phyloP scores from a whole-genome alignment of 2,888 invertebrate species.

The Endomychus coccineus region DNA sequence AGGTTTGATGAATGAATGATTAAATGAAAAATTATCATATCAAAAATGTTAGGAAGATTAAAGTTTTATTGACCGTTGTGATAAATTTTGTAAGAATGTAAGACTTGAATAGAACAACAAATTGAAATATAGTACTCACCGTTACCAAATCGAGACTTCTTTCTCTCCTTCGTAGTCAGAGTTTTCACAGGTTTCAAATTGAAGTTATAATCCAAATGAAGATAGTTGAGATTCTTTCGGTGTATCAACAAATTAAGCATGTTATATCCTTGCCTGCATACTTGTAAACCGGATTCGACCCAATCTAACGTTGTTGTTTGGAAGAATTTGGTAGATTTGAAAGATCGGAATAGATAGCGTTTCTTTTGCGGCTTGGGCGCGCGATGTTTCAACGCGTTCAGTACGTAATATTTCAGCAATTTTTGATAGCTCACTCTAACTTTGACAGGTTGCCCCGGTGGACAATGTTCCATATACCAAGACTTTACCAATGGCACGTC shows the following conservation, averaged over 20 bases:
- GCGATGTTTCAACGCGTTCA: slow-evolving; percentile 95
- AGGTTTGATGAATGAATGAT: too few relatives aligned
- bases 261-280: slow-evolving; percentile 98
- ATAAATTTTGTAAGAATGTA: too few relatives aligned
- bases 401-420: slow-evolving; percentile 93
- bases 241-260: slow-evolving; percentile 99
- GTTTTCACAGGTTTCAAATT: slow-evolving; percentile 99
- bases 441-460: slow-evolving; percentile 96
- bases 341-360: slow-evolving; percentile 94
- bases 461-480: slow-evolving; percentile 94
- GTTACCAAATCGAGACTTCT: slow-evolving; percentile 95
- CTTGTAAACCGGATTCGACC: slow-evolving; percentile 98
- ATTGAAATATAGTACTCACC: slow-evolving; percentile 48
- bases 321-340: slow-evolving; percentile 99
- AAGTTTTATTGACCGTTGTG: too few relatives aligned
- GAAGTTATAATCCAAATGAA: slow-evolving; percentile 99
- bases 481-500: slow-evolving; percentile 96
- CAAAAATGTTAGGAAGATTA: too few relatives aligned
- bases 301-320: slow-evolving; percentile 99
- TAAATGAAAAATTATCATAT: too few relatives aligned
- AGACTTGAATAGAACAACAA: too few relatives aligned
- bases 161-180: slow-evolving; percentile 97
- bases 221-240: slow-evolving; percentile 97
- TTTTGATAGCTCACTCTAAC: slow-evolving; percentile 99
- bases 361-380: slow-evolving; percentile 99